Evolutionary conservation across 2,797 vertebrate genomes (phyloP).

Genomic region (Eulemur albifrons): DNA sequence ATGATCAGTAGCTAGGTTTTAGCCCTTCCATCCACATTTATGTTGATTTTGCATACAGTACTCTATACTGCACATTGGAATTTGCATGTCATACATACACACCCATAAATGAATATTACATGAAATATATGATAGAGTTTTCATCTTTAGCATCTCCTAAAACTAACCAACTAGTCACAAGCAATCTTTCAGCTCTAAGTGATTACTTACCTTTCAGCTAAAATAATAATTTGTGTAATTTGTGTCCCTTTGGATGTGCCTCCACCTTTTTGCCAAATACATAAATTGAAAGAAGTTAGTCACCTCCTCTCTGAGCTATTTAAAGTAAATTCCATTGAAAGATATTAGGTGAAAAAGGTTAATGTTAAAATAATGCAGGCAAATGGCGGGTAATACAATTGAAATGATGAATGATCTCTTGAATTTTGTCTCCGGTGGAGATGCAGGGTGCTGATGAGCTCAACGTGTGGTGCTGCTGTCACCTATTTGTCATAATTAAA

Average conservation of each 20-base stretch:
- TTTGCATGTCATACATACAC: neutral
- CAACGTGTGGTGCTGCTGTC: neutral
- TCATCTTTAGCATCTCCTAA: neutral
- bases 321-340: conserved; percentile 52
- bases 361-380: conserved; percentile 65
- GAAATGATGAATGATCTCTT: conserved; percentile 61
- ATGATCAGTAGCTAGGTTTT: neutral
- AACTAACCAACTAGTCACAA: neutral
- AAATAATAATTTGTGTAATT: neutral
- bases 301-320: conserved; percentile 10
- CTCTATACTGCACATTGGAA: neutral
- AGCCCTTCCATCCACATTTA: neutral
- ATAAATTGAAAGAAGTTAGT: conserved; percentile 8
- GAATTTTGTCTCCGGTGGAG: conserved; percentile 15
- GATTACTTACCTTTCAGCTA: neutral
- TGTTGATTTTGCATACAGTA: neutral
- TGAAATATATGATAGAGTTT: neutral
- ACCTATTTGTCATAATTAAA: conserved; percentile 55
- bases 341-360: conserved; percentile 66
- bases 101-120: neutral
- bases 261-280: neutral
- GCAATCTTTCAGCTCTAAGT: neutral
- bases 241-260: neutral
- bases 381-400: conserved; percentile 60
- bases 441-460: conserved; percentile 48